Percentiles rank a stretch among this genome's conserved stretches.
Evolutionary conservation across 1,140 invertebrate genomes (phyloP).

Genomic region (Calosoma granatense): DNA sequence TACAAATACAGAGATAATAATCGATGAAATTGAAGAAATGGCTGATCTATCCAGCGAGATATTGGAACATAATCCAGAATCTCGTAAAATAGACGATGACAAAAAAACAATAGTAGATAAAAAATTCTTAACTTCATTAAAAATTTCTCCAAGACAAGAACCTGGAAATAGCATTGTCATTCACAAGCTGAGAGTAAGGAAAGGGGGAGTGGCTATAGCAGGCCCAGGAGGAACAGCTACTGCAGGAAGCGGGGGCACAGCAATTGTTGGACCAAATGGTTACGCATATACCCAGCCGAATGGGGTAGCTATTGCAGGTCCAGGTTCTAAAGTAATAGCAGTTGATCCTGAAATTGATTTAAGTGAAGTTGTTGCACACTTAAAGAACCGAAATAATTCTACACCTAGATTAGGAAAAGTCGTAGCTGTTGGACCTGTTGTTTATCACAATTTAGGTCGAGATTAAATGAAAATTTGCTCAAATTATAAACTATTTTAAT

Average conservation of each 20-base stretch:
- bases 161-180: conserved; percentile 47
- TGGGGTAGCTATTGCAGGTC: conserved; percentile 57
- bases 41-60: background rate
- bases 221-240: conserved; percentile 63
- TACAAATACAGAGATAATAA: conserved; percentile 5
- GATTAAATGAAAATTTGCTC: too few species aligned
- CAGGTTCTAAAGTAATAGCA: conserved; percentile 51
- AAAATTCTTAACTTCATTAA: background rate
- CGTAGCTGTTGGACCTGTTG: conserved; percentile 55
- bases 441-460: conserved; percentile 48
- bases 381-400: conserved; percentile 28
- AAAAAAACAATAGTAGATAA: background rate
- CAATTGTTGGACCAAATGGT: conserved; percentile 61
- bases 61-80: background rate
- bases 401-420: conserved; percentile 44
- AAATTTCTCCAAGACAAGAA: conserved; percentile 27
- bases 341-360: conserved; percentile 46
- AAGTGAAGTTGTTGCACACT: conserved; percentile 29
- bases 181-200: conserved; percentile 50
- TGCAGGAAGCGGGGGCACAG: conserved; percentile 58
- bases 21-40: background rate
- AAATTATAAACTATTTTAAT: too few species aligned
- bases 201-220: conserved; percentile 62
- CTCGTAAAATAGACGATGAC: background rate
- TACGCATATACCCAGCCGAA: conserved; percentile 57